Evolutionary conservation across 2,888 invertebrate species (phyloP), one percentile per base, ranked within the genome.

Genomic region (Callimorpha dominula): DNA sequence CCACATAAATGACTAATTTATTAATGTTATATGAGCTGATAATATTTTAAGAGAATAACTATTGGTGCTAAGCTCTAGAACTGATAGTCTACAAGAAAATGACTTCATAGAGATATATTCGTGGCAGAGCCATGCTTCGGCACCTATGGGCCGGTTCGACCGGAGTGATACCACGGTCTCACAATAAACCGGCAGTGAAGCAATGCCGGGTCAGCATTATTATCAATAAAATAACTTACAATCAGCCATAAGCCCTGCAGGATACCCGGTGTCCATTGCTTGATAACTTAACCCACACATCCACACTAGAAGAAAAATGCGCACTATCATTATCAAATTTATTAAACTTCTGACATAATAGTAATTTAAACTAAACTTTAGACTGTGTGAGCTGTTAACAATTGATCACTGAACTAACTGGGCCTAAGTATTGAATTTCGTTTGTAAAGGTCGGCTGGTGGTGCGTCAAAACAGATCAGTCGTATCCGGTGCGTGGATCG

Each of bases 181-280:
- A n/a, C n/a, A 43, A 43, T 43, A 43, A 6, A 43, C 8, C 8
- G 5, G 8, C 8, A 6, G 8, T 43, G 43, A 43, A 43, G 8
- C 43, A 6, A 43, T 43, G n/a, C n/a, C 43, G 8, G 8, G 8
- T 43, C 11, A 14, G 14, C 3, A 50, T 42, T 57, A 54, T 42
- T 60, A 14, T 9, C 6, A 42, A 31, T 9, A n/a, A 12, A 64
- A 31, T 46, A 46, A 90, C 93, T 91, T 78, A 94, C 94, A 95
- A 49, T 94, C 91, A 4, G 93, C 90, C 91, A 94, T 90, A 49
- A 90, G 84, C 9, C 94, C 94, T 0, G 91, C 91, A 0, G 94
- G 93, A 72, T 85, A 85, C 4, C 93, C 94, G 2, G 89, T 89
- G 60, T 93, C 89, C 42, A 87, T 82, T 2, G 79, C 77, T 5